Evolutionary conservation across 2,797 vertebrate species (phyloP), one percentile per base, ranked within the genome.

Genomic region (Microctenopoma steveboyesi): DNA sequence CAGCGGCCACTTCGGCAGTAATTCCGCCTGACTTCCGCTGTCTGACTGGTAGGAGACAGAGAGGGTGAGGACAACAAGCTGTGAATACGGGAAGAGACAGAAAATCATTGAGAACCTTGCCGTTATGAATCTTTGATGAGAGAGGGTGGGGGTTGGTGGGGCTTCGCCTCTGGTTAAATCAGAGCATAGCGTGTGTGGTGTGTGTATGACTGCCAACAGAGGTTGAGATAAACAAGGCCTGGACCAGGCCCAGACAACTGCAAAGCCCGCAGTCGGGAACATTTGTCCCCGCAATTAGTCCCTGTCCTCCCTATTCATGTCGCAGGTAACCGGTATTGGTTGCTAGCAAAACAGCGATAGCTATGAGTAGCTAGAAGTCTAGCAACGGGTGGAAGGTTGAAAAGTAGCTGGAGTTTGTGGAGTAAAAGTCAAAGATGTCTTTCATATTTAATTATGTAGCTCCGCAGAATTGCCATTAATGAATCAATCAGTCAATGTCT

Each of bases 51-150:
- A 94, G 93, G 93, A 91, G 83, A 87, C 82, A 72, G 84, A 74
- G 81, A 94, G 94, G 94, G 94, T 94, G 94, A 95, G 94, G 96
- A 97, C 96, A 95, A 96, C 95, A 96, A 94, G 94, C 94, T 95
- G 95, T 96, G 96, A 95, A 96, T 97, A 98, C 95, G 91, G 95
- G 94, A 95, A 95, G 95, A 97, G 96, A 98, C 96, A 98, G 96
- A 96, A 98, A 98, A 98, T 97, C 96, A 97, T 97, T 98, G 95
- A 93, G 95, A 96, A 96, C 94, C 94, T 95, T 94, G 96, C 95
- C 95, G 95, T 95, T 95, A 97, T 98, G 95, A 98, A 98, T 98
- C 96, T 96, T 98, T 97, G 96, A 98, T 98, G 96, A 96, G 93
- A 65, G 72, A 75, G 81, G 86, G 89, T 78, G 86, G 84, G 90